Conservation (phyloP, 1,140 invertebrate genomes). For the Trichonephila clavipes region DNA sequence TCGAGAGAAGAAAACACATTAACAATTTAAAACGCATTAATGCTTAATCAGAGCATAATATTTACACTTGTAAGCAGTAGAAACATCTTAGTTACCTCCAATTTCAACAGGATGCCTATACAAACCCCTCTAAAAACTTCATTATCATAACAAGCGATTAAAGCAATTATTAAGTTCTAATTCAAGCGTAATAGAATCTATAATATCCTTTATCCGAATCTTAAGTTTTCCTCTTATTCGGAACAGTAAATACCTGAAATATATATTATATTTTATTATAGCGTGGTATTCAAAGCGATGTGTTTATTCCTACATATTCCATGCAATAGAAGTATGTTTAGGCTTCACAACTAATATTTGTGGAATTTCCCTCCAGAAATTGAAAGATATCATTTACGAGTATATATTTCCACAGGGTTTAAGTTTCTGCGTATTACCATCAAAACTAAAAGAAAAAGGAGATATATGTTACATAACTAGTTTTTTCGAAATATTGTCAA, state of each 20-base stretch:
- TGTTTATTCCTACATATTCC: not conserved
- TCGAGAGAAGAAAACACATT: not conserved
- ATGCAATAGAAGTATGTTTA: not conserved
- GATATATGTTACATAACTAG: too few relatives aligned
- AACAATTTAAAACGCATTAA: not conserved
- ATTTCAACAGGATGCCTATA: not conserved
- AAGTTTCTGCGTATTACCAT: too few relatives aligned
- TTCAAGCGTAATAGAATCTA: not conserved
- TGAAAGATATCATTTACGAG: too few relatives aligned
- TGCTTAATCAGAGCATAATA: not conserved
- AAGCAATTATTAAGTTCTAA: not conserved
- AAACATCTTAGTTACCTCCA: not conserved
- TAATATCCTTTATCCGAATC: not conserved
- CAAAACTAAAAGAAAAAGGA: too few relatives aligned
- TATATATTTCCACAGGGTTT: not conserved
- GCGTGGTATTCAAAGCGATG: not conserved
- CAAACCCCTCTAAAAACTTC: not conserved
- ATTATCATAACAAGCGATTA: not conserved
- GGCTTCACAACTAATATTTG: not conserved
- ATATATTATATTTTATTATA: conserved; percentile 17
- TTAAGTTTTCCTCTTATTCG: not conserved
- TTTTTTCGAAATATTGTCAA: too few relatives aligned
- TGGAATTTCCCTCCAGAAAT: not conserved
- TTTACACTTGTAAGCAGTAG: not conserved
- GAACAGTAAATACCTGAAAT: not conserved